A percentile compares a stretch with the other conserved stretches of the same genome.
Evolutionary conservation across 64 coral and sea anemone species (phyloP).

Genomic region (Actinia equina): DNA sequence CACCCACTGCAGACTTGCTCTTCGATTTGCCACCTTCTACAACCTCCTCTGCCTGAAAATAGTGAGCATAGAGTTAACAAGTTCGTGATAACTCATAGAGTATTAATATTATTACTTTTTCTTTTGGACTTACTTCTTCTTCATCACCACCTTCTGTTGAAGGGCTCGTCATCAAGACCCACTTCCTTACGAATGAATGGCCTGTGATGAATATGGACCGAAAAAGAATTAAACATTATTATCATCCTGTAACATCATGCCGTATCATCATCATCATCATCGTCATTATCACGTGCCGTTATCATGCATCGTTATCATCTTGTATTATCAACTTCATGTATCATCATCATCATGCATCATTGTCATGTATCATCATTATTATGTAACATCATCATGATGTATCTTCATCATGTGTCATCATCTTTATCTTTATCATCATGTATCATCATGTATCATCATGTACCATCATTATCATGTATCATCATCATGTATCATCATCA

Average conservation of each 20-base stretch:
- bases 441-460: too few species aligned
- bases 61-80: background rate
- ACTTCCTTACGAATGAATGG: slow-evolving; percentile 41
- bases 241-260: background rate
- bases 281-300: too few species aligned
- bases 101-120: background rate
- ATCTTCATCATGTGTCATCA: too few species aligned
- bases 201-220: too few species aligned
- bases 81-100: background rate
- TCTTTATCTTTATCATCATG: too few species aligned
- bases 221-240: background rate
- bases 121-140: background rate
- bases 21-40: background rate
- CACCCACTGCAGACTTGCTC: slow-evolving; percentile 16
- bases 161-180: slow-evolving; percentile 45
- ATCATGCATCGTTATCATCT: background rate
- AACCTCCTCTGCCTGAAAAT: slow-evolving; percentile 28
- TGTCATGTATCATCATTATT: too few species aligned
- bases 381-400: too few species aligned
- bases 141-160: slow-evolving; percentile 26
- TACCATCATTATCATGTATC: too few species aligned
- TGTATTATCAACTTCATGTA: too few species aligned
- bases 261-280: too few species aligned
- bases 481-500: too few species aligned
- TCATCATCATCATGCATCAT: too few species aligned